phyloP scores from a whole-genome alignment of 1,140 invertebrate genomes.

The Sipha flava region DNA sequence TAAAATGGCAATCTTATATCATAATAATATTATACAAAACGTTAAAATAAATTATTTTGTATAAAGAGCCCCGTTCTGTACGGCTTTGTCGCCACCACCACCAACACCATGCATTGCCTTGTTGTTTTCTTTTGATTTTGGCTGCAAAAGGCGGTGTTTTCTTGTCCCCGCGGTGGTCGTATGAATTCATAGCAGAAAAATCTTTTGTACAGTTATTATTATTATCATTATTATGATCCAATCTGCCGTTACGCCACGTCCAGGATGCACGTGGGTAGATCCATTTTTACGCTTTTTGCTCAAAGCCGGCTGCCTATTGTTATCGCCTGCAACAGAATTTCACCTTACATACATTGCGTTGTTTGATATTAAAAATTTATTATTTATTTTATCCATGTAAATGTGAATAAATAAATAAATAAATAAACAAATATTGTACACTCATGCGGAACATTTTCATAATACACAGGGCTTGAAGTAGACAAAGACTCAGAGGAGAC shows the following conservation, averaged over 20 bases:
- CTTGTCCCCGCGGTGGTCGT: neutral
- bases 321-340: neutral
- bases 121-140: too few relatives aligned
- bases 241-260: neutral
- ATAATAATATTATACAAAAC: too few relatives aligned
- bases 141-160: neutral
- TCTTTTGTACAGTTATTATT: neutral
- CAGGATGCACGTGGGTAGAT: neutral
- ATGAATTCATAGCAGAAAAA: neutral
- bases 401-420: neutral
- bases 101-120: too few relatives aligned
- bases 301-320: slow-evolving; percentile 4
- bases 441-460: too few relatives aligned
- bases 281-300: slow-evolving; percentile 18
- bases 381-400: neutral
- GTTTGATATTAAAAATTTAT: neutral
- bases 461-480: too few relatives aligned
- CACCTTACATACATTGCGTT: neutral
- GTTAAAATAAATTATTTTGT: too few relatives aligned
- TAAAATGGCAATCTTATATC: too few relatives aligned
- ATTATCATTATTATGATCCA: neutral
- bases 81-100: too few relatives aligned
- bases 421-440: too few relatives aligned
- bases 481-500: too few relatives aligned
- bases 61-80: too few relatives aligned